Evolutionary conservation across 1,140 invertebrate species (phyloP), one percentile per base, ranked within the genome.

Genomic region (Episyrphus balteatus): DNA sequence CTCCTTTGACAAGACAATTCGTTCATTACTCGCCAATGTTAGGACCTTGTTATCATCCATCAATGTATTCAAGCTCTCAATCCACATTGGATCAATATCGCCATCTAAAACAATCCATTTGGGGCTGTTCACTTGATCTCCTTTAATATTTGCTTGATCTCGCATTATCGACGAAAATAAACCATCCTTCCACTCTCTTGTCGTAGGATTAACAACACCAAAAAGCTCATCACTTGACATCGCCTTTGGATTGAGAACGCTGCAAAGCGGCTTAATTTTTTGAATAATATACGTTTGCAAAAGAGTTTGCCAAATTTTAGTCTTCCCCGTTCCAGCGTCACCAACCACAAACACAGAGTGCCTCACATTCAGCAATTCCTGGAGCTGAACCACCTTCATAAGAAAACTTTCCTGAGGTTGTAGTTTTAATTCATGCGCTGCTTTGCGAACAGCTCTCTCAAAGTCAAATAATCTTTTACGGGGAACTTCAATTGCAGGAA

Each of bases 81-180:
- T 95, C 92, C 91, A 95, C 89, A 94, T 93, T 1, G 92, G 92
- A 76, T 96, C 92, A 58, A 96, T 95, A 63, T 97, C 92, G 31
- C 92, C 92, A 66, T 98, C 93, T 14, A 97, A 75, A 3, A 98
- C 83, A 55, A 98, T 92, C 93, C 93, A 98, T 65, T 94, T 94
- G 0, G 91, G 88, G 32, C 86, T 86, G 0, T 56, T 57, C 0
- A 55, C 53, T 12, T 59, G 55, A 59, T 88, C 83, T 2, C 82
- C 82, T 0, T 75, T 66, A 77, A 89, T 78, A 66, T 94, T 93
- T 2, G 86, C 88, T 73, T 94, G 86, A 59, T 95, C 91, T 55
- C 92, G 73, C 85, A 97, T 94, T 19, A 95, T 80, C 0, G 86
- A 82, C 0, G 92, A 96, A 62, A 96, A 89, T 39, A 97, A 72